These are phyloP conservation scores for Silurus asotus DNA, from an alignment of 2,113 vertebrate species.

Conservation along the genomic window DNA sequence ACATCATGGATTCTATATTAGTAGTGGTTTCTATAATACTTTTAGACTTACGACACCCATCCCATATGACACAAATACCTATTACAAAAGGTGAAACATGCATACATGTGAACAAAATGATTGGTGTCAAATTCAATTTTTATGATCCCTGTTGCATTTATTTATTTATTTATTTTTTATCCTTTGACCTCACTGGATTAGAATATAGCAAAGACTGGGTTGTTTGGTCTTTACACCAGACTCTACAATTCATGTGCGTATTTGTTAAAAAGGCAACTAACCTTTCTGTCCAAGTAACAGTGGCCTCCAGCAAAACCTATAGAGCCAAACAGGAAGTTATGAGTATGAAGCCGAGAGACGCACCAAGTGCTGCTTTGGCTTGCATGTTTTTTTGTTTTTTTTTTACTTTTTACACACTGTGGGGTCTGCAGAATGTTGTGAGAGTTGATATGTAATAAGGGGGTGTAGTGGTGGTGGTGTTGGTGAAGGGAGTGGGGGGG, in stretches of 20 bases:
- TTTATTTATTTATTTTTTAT: too few relatives aligned
- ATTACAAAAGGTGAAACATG: too few relatives aligned
- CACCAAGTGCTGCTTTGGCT: slow-evolving; percentile 18
- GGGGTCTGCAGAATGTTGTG: slow-evolving; percentile 64
- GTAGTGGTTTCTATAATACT: too few relatives aligned
- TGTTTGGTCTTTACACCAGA: slow-evolving; percentile 54
- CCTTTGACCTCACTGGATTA: neutral
- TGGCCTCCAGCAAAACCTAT: slow-evolving; percentile 46
- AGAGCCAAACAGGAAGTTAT: slow-evolving; percentile 19
- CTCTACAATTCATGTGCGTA: slow-evolving; percentile 63
- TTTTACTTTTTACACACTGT: slow-evolving; percentile 57
- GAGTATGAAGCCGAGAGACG: slow-evolving; percentile 19
- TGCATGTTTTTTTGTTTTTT: slow-evolving; percentile 53
- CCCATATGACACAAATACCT: too few relatives aligned
- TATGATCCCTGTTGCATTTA: too few relatives aligned
- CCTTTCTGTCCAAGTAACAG: slow-evolving; percentile 36
- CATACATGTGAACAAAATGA: too few relatives aligned
- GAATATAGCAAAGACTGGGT: neutral
- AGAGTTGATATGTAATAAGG: slow-evolving; percentile 55
- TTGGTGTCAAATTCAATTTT: too few relatives aligned
- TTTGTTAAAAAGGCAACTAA: slow-evolving; percentile 38
- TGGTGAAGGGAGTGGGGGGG: neutral
- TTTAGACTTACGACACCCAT: too few relatives aligned
- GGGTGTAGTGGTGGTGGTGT: slow-evolving; percentile 32
- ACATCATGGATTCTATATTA: too few relatives aligned